phyloP scores from a whole-genome alignment of 2,113 vertebrate genomes.

The Brienomyrus longianalis region DNA sequence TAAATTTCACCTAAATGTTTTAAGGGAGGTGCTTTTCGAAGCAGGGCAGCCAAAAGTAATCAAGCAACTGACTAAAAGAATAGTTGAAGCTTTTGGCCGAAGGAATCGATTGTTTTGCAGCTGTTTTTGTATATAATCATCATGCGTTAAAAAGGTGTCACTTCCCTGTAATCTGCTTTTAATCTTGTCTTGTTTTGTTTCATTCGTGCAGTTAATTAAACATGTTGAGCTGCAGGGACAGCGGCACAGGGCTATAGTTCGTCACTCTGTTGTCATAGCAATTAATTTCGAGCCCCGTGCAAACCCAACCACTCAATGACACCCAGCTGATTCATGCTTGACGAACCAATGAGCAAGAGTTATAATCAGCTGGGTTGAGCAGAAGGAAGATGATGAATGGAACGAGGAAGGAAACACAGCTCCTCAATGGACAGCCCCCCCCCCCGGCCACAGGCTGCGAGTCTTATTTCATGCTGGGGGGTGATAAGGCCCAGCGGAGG shows the following conservation, averaged over 20 bases:
- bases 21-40: background rate
- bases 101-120: background rate
- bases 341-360: background rate
- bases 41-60: background rate
- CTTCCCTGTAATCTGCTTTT: background rate
- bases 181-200: conserved; percentile 4
- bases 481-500: background rate
- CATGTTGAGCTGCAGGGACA: background rate
- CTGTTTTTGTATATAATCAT: background rate
- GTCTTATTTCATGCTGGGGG: background rate
- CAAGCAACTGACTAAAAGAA: background rate
- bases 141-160: background rate
- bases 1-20: background rate
- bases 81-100: background rate
- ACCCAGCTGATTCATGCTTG: background rate
- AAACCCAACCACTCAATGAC: background rate
- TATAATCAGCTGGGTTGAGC: background rate
- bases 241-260: background rate
- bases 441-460: background rate
- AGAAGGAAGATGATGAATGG: background rate
- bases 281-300: conserved; percentile 8
- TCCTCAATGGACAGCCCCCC: background rate
- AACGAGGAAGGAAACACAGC: background rate
- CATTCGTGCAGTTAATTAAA: conserved; percentile 1
- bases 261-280: conserved; percentile 4